A percentile compares a stretch with the other conserved stretches of the same genome.
These are phyloP conservation scores for Mustela lutreola DNA, from an alignment of 2,113 vertebrate genomes.

Conservation along the genomic window DNA sequence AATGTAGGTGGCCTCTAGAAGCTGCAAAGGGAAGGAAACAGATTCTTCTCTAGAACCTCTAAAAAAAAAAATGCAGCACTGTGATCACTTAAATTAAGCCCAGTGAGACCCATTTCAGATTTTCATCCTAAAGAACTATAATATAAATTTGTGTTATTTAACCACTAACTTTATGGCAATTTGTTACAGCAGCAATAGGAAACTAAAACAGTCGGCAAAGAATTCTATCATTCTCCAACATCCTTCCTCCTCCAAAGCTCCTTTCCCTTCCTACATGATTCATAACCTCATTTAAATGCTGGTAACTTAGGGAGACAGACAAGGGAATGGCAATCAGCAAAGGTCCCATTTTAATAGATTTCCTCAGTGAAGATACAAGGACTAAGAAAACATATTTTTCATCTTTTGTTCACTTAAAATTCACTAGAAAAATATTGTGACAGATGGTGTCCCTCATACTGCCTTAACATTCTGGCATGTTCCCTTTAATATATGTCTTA, in stretches of 20 bases:
- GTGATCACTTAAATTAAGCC: not conserved
- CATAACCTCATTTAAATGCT: slow-evolving; percentile 57
- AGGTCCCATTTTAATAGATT: slow-evolving; percentile 73
- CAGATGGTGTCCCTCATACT: slow-evolving; percentile 85
- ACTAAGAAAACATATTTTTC: slow-evolving; percentile 85
- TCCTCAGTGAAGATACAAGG: slow-evolving; percentile 75
- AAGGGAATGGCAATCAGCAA: slow-evolving; percentile 68
- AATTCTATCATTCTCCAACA: slow-evolving; percentile 38
- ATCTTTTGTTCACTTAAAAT: slow-evolving; percentile 85
- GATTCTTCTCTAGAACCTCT: not conserved
- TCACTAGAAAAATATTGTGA: slow-evolving; percentile 87
- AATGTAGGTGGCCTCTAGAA: not conserved
- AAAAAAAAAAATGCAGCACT: not conserved
- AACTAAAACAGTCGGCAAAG: slow-evolving; percentile 36
- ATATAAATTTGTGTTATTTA: not conserved
- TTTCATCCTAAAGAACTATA: not conserved
- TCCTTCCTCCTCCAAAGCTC: not conserved
- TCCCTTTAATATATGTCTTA: slow-evolving; percentile 80
- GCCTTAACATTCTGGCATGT: slow-evolving; percentile 85
- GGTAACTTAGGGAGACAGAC: slow-evolving; percentile 43
- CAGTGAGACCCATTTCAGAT: not conserved
- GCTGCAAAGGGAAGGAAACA: not conserved
- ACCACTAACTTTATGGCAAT: not conserved
- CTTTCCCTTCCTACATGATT: slow-evolving; percentile 18
- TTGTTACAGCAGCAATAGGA: slow-evolving; percentile 28